Base-by-base conservation (phyloP, 2,888 invertebrate species). In the Apodemia zela region DNA sequence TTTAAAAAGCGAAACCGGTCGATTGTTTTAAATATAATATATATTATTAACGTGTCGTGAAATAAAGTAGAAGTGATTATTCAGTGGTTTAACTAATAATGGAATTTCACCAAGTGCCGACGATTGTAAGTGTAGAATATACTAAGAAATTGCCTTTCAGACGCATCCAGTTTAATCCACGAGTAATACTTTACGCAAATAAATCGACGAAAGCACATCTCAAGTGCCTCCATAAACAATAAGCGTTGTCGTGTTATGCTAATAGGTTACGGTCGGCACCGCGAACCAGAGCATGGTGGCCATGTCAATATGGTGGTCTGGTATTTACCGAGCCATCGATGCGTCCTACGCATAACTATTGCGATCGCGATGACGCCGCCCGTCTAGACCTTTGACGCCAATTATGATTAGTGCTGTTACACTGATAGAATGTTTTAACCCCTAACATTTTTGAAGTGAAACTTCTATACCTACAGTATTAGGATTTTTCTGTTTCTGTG, bases 371-470 rank as follows among this genome's bases (percentile, higher is more conserved):
- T 13, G 51, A 21, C 51, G 51, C 51, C 51, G 13, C 51, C 51
- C 51, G 51, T 51, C 51, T 51, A 51, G 51, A 51, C 51, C 54
- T 21, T 5, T 21, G 54, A 15, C 54, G 25, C 54, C 54, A 54
- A 13, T 21, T 54, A 6, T 54, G 13, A 66, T 67, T 33, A 64
- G 42, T 42, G 15, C 42, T 15, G 15, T 15, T 15, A 42, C 42
- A 42, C 38, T 42, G 42, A 15, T 42, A 15, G 42, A 42, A 42
- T 42, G 15, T n/a, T 42, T 42, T 38, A 13, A 13, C 3, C 38
- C 11, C 7, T 33, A 33, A n/a, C 6, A 6, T 38, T 38, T 38
- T 1, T 38, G 38, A 3, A 38, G 13, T 38, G 11, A 38, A 38
- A 13, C 38, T 38, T 38, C 33, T 33, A 5, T 6, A 25, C n/a